Conservation (phyloP, 2,113 vertebrate species). For the Hypomesus transpacificus region DNA sequence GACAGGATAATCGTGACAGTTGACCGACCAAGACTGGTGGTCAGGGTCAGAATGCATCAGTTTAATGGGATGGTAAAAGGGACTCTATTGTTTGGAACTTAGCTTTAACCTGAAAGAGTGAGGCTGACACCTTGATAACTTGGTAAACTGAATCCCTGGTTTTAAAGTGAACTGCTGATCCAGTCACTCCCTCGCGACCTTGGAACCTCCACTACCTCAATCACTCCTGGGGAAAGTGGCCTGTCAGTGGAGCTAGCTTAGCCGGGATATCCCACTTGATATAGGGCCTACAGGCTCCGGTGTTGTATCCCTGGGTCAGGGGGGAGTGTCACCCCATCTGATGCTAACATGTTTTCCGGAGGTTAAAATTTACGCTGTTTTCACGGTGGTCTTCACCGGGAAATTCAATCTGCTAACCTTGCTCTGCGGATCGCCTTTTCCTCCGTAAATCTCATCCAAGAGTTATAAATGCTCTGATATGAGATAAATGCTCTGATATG, state of each 20-base stretch:
- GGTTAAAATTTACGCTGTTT: conserved; percentile 75
- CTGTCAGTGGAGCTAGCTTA: conserved; percentile 42
- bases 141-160: conserved; percentile 50
- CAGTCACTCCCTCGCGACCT: conserved; percentile 46
- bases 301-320: conserved; percentile 67
- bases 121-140: conserved; percentile 40
- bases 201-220: conserved; percentile 56
- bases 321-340: conserved; percentile 68
- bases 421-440: conserved; percentile 70
- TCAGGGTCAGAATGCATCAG: conserved; percentile 1
- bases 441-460: conserved; percentile 75
- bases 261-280: conserved; percentile 48
- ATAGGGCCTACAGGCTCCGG: conserved; percentile 27
- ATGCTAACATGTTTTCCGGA: conserved; percentile 72
- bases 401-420: conserved; percentile 74
- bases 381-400: conserved; percentile 79
- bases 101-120: conserved; percentile 12
- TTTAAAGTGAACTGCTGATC: conserved; percentile 51
- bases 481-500: conserved; percentile 33
- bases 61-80: conserved; percentile 21
- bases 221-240: conserved; percentile 43
- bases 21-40: not conserved
- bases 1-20: not conserved
- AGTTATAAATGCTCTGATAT: conserved; percentile 32
- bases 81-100: conserved; percentile 9